Evolutionary conservation across 1,140 invertebrate genomes (phyloP).

Genomic region (Gryllus bimaculatus): DNA sequence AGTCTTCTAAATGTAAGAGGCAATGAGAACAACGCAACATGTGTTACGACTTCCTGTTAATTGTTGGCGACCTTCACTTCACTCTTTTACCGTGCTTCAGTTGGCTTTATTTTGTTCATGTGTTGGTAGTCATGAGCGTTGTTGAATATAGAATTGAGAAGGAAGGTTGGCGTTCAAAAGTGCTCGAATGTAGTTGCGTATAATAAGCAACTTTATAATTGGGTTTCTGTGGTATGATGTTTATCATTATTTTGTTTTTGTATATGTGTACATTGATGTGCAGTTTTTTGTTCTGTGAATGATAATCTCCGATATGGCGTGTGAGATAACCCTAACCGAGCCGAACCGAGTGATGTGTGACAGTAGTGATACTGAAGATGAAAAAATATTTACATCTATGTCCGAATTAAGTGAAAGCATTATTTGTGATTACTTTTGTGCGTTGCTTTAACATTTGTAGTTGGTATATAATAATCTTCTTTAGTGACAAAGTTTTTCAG

Average conservation of each 20-base stretch:
- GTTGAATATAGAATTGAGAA: not conserved
- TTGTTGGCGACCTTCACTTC: not conserved
- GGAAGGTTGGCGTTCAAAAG: not conserved
- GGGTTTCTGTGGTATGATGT: not conserved
- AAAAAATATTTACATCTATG: too few species aligned
- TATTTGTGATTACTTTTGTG: too few species aligned
- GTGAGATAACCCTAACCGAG: too few species aligned
- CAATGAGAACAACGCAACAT: too few species aligned
- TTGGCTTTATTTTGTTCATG: not conserved
- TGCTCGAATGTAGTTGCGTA: not conserved
- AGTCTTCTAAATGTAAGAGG: too few species aligned
- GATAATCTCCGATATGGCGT: too few species aligned
- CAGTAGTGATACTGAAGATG: too few species aligned
- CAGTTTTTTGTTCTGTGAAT: not conserved
- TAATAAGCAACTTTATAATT: not conserved
- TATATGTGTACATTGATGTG: not conserved
- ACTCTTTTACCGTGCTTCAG: not conserved
- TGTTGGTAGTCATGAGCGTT: not conserved
- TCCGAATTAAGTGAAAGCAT: too few species aligned
- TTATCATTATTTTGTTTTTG: not conserved
- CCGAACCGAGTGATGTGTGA: too few species aligned
- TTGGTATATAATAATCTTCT: too few species aligned
- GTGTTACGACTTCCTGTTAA: not conserved
- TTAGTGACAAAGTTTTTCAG: too few species aligned
- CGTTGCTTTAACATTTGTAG: too few species aligned